Conservation (phyloP, 2,888 invertebrate species). For the Drosophila ustulata region DNA sequence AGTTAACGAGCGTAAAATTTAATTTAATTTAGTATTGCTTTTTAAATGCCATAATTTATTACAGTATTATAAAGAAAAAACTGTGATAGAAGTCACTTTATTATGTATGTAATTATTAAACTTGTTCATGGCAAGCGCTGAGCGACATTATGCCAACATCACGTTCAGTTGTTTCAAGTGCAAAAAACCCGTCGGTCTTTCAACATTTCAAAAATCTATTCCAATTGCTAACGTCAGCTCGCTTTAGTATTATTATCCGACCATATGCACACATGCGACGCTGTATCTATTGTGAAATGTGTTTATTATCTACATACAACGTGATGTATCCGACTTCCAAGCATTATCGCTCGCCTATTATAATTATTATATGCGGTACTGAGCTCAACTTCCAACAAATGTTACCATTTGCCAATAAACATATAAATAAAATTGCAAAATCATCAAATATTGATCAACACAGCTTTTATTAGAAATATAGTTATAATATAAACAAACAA, state of each 20-base stretch:
- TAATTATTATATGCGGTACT: slow-evolving; percentile 31
- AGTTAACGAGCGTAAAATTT: background rate
- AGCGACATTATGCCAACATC: background rate
- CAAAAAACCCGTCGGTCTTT: background rate
- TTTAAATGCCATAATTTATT: background rate
- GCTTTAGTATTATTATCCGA: background rate
- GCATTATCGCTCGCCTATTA: slow-evolving; percentile 30
- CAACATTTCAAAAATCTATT: background rate
- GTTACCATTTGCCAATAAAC: background rate
- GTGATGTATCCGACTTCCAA: background rate
- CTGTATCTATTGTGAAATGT: slow-evolving; percentile 4
- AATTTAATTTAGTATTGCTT: background rate
- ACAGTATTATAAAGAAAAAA: background rate
- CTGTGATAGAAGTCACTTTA: background rate
- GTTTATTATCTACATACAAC: background rate
- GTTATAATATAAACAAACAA: slow-evolving; percentile 43
- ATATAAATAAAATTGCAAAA: slow-evolving; percentile 42
- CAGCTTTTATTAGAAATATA: slow-evolving; percentile 58
- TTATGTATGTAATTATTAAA: background rate
- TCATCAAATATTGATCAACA: slow-evolving; percentile 45
- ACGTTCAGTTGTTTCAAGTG: background rate
- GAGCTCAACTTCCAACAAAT: slow-evolving; percentile 4
- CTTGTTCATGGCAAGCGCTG: background rate
- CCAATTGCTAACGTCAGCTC: slow-evolving; percentile 10
- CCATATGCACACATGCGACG: slow-evolving; percentile 2